These are phyloP conservation scores for Gari tellinella DNA, from an alignment of 2,888 invertebrate species.

Conservation along the genomic window DNA sequence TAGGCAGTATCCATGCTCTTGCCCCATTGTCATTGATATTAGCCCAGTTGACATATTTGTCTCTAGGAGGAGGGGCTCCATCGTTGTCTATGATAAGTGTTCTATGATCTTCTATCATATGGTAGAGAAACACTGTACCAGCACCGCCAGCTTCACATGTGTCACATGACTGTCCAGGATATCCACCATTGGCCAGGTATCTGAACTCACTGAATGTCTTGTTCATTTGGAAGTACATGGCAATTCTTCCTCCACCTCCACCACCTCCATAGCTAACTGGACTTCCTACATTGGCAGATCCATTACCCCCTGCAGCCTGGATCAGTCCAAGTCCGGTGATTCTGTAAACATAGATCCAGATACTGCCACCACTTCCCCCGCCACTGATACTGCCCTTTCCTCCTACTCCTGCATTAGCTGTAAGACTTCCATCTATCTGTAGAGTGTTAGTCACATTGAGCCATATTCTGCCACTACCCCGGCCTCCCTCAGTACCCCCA, in stretches of 20 bases:
- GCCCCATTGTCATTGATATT: conserved; percentile 63
- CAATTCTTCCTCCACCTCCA: conserved; percentile 73
- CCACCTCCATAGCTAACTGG: conserved; percentile 68
- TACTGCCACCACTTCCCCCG: conserved; percentile 76
- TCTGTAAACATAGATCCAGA: conserved; percentile 68
- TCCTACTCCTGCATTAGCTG: conserved; percentile 67
- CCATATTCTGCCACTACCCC: conserved; percentile 75
- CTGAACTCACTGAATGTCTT: conserved; percentile 74
- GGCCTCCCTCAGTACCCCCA: conserved; percentile 67
- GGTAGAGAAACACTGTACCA: conserved; percentile 74
- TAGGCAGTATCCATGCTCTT: conserved; percentile 74
- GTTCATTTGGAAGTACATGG: conserved; percentile 72
- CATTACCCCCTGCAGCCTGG: conserved; percentile 63
- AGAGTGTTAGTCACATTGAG: conserved; percentile 74
- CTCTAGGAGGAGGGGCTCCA: conserved; percentile 59
- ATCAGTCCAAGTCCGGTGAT: conserved; percentile 69
- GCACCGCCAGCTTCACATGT: conserved; percentile 71
- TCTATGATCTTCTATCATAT: conserved; percentile 68
- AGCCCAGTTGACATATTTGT: conserved; percentile 70
- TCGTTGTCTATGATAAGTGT: conserved; percentile 76
- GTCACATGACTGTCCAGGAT: conserved; percentile 55
- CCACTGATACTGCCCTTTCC: conserved; percentile 54
- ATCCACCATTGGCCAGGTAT: conserved; percentile 71
- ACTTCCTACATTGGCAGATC: conserved; percentile 32
- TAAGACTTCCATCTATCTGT: conserved; percentile 69